Evolutionary conservation across 2,113 vertebrate genomes (phyloP), one percentile per base, ranked within the genome.

Genomic region (Onychostoma macrolepis): DNA sequence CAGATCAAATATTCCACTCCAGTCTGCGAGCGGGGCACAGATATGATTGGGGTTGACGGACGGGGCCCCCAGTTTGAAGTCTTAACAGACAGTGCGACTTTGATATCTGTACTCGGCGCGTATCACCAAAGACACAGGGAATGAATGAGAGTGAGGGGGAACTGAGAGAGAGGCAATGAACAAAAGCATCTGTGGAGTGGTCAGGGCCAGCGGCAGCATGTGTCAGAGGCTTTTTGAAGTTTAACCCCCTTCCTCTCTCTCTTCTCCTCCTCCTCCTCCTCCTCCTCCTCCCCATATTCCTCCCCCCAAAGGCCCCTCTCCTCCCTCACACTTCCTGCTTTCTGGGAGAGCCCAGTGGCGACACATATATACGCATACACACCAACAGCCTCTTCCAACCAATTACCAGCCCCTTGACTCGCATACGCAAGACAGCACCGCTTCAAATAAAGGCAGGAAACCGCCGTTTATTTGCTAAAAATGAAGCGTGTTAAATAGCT

Each of bases 1-100:
- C 94, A 94, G 94, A 95, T 96, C 94, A 95, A 96, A 95, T 95
- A 94, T 94, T 94, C 94, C 93, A 92, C 94, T 95, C 93, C 90
- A 93, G 93, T 91, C 88, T 91, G 89, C 86, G 91, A 87, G 92
- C 92, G 50, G 92, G 75, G 89, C 45, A 89, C 92, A 89, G 93
- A 95, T 94, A 91, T 91, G 92, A 95, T 94, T 94, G 93, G 94
- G 92, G 92, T 91, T 95, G 95, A 95, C 93, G 93, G 94, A 94
- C 84, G 89, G 91, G 93, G 91, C 90, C 88, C 89, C 43, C 86
- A 80, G 88, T 91, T 95, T 95, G 94, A 95, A 95, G 94, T 94
- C 94, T 91, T 92, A 93, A 93, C 94, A 94, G 94, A 93, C 93
- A 94, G 94, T 85, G 85, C 85, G 91, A 92, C 95, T 95, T 95